Conservation (phyloP, 2,797 vertebrate genomes). For the Bradypodion ventrale region DNA sequence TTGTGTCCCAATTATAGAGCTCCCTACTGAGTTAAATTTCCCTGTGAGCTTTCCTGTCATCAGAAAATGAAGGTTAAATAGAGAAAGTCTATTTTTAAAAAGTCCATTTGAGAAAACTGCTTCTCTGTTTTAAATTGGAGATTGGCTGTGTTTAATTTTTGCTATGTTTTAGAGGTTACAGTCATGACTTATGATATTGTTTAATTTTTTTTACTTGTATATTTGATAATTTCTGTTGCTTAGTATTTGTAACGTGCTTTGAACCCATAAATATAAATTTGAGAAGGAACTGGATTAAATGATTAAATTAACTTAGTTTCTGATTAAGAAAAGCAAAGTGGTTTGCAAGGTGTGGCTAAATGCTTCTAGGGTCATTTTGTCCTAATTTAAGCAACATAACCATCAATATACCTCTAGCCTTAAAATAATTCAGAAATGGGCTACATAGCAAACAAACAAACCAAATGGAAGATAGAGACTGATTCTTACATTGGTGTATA, state of each 20-base stretch:
- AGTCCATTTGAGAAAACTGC: not conserved
- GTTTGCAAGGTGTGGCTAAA: not conserved
- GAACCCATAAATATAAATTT: not conserved
- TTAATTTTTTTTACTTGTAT: not conserved
- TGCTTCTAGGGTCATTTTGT: not conserved
- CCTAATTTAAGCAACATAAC: not conserved
- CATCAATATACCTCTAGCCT: not conserved
- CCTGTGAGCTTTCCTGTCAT: not conserved
- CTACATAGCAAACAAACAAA: not conserved
- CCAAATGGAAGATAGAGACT: not conserved
- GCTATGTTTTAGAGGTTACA: not conserved
- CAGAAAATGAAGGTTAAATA: not conserved
- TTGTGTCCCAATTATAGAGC: not conserved
- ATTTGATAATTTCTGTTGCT: not conserved
- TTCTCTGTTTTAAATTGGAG: not conserved
- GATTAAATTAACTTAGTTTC: not conserved
- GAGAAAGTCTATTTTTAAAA: not conserved
- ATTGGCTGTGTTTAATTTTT: not conserved
- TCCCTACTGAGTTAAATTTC: not conserved
- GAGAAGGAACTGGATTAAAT: not conserved
- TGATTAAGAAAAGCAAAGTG: not conserved
- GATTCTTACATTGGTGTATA: not conserved
- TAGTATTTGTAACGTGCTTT: not conserved
- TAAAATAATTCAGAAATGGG: not conserved
- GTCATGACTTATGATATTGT: not conserved